phyloP scores from a whole-genome alignment of 2,113 vertebrate genomes.

The Dipodomys stephensi region DNA sequence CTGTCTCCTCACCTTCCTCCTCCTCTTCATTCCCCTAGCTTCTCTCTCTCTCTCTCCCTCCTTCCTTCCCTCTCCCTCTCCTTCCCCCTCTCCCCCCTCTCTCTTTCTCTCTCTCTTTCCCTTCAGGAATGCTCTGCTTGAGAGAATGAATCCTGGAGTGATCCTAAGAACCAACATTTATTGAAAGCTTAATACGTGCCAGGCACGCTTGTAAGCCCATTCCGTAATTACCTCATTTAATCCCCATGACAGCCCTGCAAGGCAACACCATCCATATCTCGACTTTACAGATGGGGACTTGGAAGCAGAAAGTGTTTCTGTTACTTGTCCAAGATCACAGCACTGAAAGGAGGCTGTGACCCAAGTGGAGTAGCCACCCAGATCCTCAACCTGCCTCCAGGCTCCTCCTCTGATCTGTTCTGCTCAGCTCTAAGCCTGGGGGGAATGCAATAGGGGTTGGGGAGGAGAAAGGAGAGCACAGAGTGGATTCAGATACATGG shows the following conservation, averaged over 20 bases:
- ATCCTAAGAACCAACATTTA: neutral
- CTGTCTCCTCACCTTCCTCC: neutral
- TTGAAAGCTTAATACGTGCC: neutral
- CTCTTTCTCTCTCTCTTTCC: neutral
- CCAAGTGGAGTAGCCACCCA: neutral
- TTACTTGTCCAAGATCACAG: neutral
- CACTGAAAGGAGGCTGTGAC: neutral
- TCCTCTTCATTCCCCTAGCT: neutral
- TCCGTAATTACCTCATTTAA: neutral
- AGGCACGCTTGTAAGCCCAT: neutral
- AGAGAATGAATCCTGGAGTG: slow-evolving; percentile 5
- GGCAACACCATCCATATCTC: neutral
- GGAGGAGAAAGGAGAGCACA: too few relatives aligned
- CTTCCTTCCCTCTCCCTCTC: too few relatives aligned
- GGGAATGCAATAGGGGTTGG: neutral
- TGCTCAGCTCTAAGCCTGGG: neutral
- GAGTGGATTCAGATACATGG: rapidly evolving
- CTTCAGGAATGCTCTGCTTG: neutral
- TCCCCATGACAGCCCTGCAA: rapidly evolving
- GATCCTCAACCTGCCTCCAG: neutral
- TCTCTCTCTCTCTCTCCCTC: too few relatives aligned
- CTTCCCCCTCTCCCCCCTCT: neutral
- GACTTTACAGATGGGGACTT: neutral
- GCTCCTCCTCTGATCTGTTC: neutral
- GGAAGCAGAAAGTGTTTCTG: neutral